Evolutionary conservation across 2,113 vertebrate genomes (phyloP).

Genomic region (Edolisoma coerulescens): DNA sequence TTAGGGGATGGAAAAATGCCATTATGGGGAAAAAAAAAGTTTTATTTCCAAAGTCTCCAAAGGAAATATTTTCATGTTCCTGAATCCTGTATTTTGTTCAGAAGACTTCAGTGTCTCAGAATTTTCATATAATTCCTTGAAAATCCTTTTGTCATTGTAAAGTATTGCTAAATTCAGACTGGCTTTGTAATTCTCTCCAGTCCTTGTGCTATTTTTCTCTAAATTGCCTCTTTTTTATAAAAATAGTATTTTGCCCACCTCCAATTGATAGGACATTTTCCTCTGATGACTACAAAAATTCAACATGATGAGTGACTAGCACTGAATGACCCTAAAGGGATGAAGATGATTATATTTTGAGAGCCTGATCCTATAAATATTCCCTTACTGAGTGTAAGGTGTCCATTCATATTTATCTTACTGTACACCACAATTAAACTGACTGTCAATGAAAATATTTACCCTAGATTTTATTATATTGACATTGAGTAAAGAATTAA

Average conservation of each 20-base stretch:
- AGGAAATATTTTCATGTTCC: neutral
- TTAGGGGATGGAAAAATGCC: neutral
- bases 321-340: neutral
- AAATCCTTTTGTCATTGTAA: neutral
- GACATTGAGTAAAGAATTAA: neutral
- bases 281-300: neutral
- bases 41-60: neutral
- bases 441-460: neutral
- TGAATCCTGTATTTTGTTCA: neutral
- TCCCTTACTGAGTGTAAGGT: neutral
- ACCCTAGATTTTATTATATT: neutral
- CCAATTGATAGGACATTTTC: neutral
- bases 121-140: neutral
- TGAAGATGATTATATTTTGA: neutral
- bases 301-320: neutral
- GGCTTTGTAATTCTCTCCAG: neutral
- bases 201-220: neutral
- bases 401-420: neutral
- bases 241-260: neutral
- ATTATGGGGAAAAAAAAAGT: neutral
- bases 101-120: neutral
- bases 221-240: neutral
- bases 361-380: neutral
- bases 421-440: neutral
- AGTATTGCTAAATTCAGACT: neutral